phyloP scores from a whole-genome alignment of 1,140 invertebrate genomes.

The Harlomillsia oculata region DNA sequence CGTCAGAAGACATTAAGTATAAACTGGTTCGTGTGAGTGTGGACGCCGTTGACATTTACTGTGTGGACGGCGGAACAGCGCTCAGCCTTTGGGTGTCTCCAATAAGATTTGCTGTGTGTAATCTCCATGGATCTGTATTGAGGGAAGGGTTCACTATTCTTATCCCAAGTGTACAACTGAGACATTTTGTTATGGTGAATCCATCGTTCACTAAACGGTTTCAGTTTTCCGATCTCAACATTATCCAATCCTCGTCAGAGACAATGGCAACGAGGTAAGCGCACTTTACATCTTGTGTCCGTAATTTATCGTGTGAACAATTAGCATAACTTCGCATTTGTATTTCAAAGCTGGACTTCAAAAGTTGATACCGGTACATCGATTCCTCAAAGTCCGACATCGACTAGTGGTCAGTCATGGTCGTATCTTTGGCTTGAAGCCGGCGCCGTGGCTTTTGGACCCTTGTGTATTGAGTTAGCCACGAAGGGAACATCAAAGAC shows the following conservation, averaged over 20 bases:
- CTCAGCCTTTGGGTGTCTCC: conserved; percentile 81
- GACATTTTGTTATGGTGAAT: conserved; percentile 49
- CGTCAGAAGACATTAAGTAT: conserved; percentile 87
- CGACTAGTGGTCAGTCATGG: conserved; percentile 34
- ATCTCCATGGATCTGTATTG: conserved; percentile 82
- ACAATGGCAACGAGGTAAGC: conserved; percentile 31
- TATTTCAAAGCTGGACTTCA: conserved; percentile 27
- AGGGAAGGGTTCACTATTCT: conserved; percentile 81
- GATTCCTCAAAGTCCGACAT: conserved; percentile 27
- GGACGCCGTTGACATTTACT: conserved; percentile 80
- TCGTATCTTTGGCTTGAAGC: conserved; percentile 84
- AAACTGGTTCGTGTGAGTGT: conserved; percentile 81
- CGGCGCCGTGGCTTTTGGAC: conserved; percentile 77
- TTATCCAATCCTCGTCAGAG: conserved; percentile 30
- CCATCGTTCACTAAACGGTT: conserved; percentile 35
- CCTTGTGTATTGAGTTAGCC: conserved; percentile 84
- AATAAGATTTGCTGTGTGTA: conserved; percentile 78
- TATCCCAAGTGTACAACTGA: conserved; percentile 63
- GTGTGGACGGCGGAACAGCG: conserved; percentile 79
- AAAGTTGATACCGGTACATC: conserved; percentile 25
- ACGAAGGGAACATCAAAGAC: conserved; percentile 41
- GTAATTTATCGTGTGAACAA: not conserved
- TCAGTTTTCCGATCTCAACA: conserved; percentile 35
- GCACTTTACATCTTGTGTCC: not conserved
- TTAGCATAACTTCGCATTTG: not conserved